phyloP scores from a whole-genome alignment of 1,140 invertebrate genomes.

The Drosophila nikananu region DNA sequence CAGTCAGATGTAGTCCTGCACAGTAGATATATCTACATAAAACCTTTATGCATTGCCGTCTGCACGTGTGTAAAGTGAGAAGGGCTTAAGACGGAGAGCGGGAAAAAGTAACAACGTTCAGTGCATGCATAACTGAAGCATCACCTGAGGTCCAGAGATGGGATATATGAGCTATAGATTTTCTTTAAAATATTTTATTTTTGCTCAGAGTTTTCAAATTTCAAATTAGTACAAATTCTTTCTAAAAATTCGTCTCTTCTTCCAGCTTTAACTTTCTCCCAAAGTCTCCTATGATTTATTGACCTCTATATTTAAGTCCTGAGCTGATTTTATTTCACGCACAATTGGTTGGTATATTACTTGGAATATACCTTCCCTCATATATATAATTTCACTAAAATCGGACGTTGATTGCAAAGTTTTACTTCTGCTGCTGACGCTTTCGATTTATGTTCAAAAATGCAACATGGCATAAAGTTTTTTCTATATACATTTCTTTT shows the following conservation, averaged over 20 bases:
- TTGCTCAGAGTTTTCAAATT: neutral
- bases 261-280: neutral
- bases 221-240: neutral
- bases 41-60: conserved; percentile 20
- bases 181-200: neutral
- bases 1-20: conserved; percentile 2
- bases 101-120: conserved; percentile 5
- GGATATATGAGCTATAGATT: neutral
- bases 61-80: conserved; percentile 17
- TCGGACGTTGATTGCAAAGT: conserved; percentile 52
- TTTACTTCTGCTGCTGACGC: conserved; percentile 61
- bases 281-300: conserved; percentile 34
- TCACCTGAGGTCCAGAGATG: conserved; percentile 5
- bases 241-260: neutral
- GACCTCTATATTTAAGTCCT: conserved; percentile 20
- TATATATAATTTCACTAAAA: conserved; percentile 26
- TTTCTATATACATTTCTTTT: conserved; percentile 13
- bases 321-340: conserved; percentile 47
- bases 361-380: conserved; percentile 40
- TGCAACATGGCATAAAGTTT: conserved; percentile 69
- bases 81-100: conserved; percentile 19
- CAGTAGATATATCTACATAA: conserved; percentile 14
- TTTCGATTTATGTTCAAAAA: conserved; percentile 73
- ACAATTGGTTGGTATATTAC: conserved; percentile 65
- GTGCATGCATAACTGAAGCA: conserved; percentile 18